A percentile compares a stretch with the other conserved stretches of the same genome.
These are phyloP conservation scores for Noctua janthina DNA, from an alignment of 2,888 invertebrate genomes.

Conservation along the genomic window DNA sequence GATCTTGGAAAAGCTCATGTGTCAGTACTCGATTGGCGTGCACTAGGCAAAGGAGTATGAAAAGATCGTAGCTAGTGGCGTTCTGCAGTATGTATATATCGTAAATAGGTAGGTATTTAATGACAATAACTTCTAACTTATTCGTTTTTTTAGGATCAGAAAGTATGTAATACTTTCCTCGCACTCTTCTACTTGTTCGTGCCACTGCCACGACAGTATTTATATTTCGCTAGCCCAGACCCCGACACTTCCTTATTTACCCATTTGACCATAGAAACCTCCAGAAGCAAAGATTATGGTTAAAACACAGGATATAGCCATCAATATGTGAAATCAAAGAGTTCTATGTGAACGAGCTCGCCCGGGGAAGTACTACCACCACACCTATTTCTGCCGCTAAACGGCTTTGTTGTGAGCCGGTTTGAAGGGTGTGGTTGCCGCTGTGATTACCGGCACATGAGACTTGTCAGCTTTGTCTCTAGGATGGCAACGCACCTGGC, in stretches of 20 bases:
- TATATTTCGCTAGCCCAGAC: not conserved
- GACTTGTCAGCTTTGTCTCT: conserved; percentile 3
- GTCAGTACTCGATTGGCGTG: no score
- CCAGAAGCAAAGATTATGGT: not conserved
- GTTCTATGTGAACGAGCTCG: conserved; percentile 14
- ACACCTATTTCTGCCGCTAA: conserved; percentile 6
- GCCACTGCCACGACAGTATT: not conserved
- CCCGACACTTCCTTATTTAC: not conserved
- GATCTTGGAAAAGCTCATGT: no score
- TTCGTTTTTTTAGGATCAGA: no score
- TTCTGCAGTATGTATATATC: not conserved
- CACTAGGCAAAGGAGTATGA: no score
- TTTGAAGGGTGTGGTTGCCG: not conserved
- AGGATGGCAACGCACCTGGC: not conserved
- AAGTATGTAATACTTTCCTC: no score
- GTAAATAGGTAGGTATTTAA: not conserved
- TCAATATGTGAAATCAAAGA: not conserved
- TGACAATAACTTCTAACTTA: no score
- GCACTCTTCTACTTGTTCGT: no score
- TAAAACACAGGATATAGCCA: not conserved
- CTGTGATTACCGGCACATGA: conserved; percentile 16
- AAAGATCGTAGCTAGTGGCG: no score
- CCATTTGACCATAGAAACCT: not conserved
- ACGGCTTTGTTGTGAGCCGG: not conserved
- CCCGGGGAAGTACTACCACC: conserved; percentile 39